Percentiles rank a stretch among this genome's conserved stretches.
These are phyloP conservation scores for Phylloscopus trochilus DNA, from an alignment of 2,113 vertebrate species.

Conservation along the genomic window DNA sequence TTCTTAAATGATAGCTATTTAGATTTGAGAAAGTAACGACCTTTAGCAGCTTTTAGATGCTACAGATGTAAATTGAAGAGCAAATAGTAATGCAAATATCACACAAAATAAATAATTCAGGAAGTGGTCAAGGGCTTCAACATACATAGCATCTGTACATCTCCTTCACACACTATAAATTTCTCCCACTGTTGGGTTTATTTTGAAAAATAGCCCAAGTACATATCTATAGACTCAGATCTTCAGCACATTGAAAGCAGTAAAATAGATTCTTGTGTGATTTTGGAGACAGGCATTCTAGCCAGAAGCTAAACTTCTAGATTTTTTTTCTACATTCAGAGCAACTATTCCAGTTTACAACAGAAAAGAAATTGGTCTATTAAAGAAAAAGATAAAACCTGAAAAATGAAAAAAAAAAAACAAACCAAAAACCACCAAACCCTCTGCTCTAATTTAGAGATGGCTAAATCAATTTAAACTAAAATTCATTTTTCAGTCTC, in stretches of 20 bases:
- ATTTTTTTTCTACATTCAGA: background rate
- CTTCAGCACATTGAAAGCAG: background rate
- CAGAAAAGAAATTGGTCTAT: background rate
- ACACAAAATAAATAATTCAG: background rate
- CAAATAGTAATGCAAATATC: background rate
- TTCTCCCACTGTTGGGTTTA: background rate
- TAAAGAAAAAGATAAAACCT: conserved; percentile 15
- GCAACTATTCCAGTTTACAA: background rate
- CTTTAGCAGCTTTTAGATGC: background rate
- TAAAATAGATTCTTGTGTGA: background rate
- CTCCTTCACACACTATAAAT: background rate
- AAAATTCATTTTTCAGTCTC: background rate
- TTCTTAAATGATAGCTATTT: background rate
- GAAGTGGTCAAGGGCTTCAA: background rate
- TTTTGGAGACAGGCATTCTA: background rate
- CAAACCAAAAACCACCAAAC: background rate
- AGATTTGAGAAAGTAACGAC: background rate
- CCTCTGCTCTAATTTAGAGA: conserved; percentile 1
- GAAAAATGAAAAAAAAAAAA: background rate
- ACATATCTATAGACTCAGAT: background rate
- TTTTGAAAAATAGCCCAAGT: background rate
- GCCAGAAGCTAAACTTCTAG: background rate
- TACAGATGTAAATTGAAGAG: background rate
- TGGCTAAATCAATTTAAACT: conserved; percentile 6
- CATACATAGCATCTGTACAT: background rate